These are phyloP conservation scores for Glareola pratincola DNA, from an alignment of 2,113 vertebrate species.

Conservation along the genomic window DNA sequence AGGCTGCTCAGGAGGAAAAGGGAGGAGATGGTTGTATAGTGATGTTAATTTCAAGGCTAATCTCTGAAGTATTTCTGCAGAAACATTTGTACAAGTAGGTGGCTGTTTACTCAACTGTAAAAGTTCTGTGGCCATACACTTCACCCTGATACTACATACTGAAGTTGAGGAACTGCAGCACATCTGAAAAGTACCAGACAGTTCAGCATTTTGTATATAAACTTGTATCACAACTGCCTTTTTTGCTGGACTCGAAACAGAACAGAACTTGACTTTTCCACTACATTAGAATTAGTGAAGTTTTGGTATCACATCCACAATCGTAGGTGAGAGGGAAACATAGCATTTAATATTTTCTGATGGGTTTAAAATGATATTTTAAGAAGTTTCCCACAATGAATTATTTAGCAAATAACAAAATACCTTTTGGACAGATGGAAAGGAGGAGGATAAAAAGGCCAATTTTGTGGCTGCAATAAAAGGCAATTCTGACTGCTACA, in stretches of 20 bases:
- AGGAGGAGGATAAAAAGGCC: not conserved
- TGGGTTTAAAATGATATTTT: not conserved
- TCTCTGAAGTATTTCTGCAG: not conserved
- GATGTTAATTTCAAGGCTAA: not conserved
- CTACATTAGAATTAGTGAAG: not conserved
- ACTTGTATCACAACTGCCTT: not conserved
- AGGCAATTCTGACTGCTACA: not conserved
- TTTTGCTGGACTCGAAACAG: not conserved
- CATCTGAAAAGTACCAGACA: not conserved
- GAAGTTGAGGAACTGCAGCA: not conserved
- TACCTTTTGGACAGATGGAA: not conserved
- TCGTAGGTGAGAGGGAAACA: not conserved
- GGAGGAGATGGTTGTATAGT: not conserved
- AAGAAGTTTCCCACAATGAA: not conserved
- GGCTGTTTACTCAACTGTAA: not conserved
- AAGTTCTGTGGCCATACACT: not conserved
- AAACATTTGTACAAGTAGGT: not conserved
- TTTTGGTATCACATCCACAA: not conserved
- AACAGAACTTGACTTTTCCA: not conserved
- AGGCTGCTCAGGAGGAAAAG: not conserved
- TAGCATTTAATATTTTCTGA: not conserved
- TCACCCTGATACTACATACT: not conserved
- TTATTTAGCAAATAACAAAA: not conserved
- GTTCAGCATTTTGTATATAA: not conserved
- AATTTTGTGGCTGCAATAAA: not conserved